Conservation (phyloP, 2,888 invertebrate genomes). For the Mesoligia furuncula region DNA sequence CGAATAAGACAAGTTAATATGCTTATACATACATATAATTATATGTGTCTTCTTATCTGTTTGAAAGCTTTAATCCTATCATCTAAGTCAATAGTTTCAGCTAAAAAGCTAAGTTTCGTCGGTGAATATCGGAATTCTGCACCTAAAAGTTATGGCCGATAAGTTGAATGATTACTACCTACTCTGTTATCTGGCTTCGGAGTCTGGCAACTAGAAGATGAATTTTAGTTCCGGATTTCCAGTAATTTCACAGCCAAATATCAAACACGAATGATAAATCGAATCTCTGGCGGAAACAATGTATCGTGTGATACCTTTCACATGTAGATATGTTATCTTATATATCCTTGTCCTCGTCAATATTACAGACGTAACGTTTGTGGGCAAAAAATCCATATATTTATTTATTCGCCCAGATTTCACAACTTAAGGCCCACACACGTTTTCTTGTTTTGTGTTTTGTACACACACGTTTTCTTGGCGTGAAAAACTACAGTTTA, state of each 20-base stretch:
- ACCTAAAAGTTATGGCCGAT: background rate
- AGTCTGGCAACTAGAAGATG: constrained; percentile 2
- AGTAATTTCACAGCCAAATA: background rate
- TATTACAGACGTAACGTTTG: background rate
- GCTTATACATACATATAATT: no score
- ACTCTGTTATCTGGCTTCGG: background rate
- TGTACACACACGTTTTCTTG: no score
- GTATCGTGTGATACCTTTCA: background rate
- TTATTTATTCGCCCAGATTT: background rate
- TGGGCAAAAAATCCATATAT: background rate
- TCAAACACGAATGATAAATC: constrained; percentile 32
- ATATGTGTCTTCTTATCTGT: background rate
- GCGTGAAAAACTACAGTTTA: no score
- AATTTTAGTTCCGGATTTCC: constrained; percentile 7
- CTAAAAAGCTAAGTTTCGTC: background rate
- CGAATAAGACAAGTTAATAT: background rate
- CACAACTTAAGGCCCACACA: no score
- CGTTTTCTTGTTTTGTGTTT: no score
- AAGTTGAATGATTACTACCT: background rate
- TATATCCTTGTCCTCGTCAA: background rate
- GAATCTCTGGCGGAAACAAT: background rate
- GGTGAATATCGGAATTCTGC: background rate
- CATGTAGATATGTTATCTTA: background rate
- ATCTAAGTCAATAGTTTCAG: background rate
- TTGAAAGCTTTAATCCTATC: background rate